These are phyloP conservation scores for Neoniphon sammara DNA, from an alignment of 2,797 vertebrate species.

Conservation along the genomic window DNA sequence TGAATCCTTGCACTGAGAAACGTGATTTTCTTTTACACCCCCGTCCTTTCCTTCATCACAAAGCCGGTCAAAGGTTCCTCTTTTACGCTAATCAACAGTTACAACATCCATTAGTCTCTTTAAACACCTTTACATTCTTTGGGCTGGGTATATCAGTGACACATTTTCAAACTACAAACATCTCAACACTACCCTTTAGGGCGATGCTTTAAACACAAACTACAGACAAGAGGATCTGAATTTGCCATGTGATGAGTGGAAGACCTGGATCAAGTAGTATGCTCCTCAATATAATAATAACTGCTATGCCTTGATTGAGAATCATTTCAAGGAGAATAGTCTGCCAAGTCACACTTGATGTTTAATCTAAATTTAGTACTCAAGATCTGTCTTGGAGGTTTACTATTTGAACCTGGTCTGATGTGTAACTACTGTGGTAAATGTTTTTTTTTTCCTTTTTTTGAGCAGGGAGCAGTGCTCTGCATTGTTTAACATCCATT, in stretches of 20 bases:
- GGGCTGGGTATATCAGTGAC: constrained; percentile 80
- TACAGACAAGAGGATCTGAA: constrained; percentile 54
- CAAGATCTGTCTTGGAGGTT: constrained; percentile 20
- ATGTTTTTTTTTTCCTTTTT: constrained; percentile 30
- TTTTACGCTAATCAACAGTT: constrained; percentile 54
- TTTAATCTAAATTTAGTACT: constrained; percentile 16
- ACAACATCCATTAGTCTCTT: constrained; percentile 80
- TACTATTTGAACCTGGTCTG: constrained; percentile 49
- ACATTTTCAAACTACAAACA: constrained; percentile 60
- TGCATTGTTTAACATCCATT: constrained; percentile 66
- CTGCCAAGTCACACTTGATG: neutral
- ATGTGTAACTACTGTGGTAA: constrained; percentile 42
- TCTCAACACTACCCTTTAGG: constrained; percentile 59
- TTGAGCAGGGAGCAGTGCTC: constrained; percentile 65
- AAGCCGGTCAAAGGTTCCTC: constrained; percentile 46
- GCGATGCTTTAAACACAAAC: constrained; percentile 61
- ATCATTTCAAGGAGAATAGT: neutral
- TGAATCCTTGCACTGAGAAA: constrained; percentile 49
- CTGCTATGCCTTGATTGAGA: neutral
- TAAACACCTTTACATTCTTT: constrained; percentile 82
- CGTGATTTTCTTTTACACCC: constrained; percentile 36
- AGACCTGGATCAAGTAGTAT: constrained; percentile 64
- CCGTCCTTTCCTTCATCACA: constrained; percentile 72
- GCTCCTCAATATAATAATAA: too few relatives aligned
- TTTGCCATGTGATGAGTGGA: constrained; percentile 47